Evolutionary conservation across 1,140 invertebrate species (phyloP), one percentile per base, ranked within the genome.

Genomic region (Theocolax elegans): DNA sequence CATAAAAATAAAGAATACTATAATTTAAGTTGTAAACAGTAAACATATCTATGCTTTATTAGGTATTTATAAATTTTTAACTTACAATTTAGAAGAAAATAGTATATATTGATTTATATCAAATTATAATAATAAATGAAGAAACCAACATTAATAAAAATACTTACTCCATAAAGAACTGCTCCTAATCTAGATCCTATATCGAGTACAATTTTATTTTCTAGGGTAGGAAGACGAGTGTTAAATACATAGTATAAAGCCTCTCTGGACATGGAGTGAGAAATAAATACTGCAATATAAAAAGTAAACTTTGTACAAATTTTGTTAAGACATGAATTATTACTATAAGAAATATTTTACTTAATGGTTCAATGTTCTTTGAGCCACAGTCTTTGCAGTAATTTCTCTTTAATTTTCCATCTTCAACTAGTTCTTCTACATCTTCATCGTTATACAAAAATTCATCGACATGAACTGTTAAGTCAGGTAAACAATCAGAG

Each of bases 141-240:
- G n/a, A n/a, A n/a, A n/a, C n/a, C n/a, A n/a, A n/a, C n/a, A n/a
- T n/a, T n/a, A n/a, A n/a, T n/a, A n/a, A n/a, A n/a, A n/a, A n/a
- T n/a, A 68, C 84, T 87, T 86, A 92, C 91, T 69, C 89, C 90
- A 85, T 91, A 92, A 29, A 93, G 81, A 62, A 92, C 87, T 72
- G 89, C 88, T 62, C 92, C 92, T 65, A 92, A 82, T 82, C 92
- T 86, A 13, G 91, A 93, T 9, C 92, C 92, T 58, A 93, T 79
- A 83, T 93, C 92, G 17, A 93, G 75, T 58, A 93, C 76, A 63
- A 83, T 86, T 83, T 91, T 91, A 13, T 83, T 86, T 70, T 87
- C 82, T 54, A 91, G 81, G 58, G 85, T 83, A 56, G 90, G 89
- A 51, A 92, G 81, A 25, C 91, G 75, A 46, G 86, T 86, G 49